Conservation (phyloP, 2,797 vertebrate species). For the Cynopterus sphinx region DNA sequence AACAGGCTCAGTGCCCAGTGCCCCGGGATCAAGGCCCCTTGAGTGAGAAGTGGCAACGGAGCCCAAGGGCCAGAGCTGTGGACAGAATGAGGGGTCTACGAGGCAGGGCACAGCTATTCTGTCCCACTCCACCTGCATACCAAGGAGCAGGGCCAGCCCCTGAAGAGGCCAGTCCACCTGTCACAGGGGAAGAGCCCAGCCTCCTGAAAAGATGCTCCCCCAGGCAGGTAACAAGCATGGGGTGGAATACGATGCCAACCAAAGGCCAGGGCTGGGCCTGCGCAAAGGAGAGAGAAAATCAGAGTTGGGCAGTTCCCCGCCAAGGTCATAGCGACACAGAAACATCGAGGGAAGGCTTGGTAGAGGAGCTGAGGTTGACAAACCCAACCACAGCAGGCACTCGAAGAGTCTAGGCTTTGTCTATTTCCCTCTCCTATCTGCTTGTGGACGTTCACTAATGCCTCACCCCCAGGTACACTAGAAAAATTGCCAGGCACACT, state of each 20-base stretch:
- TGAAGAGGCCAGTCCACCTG: rapidly evolving
- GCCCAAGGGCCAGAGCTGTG: neutral
- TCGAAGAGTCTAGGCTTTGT: neutral
- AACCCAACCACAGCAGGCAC: neutral
- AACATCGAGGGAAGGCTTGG: neutral
- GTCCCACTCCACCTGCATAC: rapidly evolving
- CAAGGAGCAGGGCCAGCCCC: neutral
- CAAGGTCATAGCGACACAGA: neutral
- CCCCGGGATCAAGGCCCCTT: too few species aligned
- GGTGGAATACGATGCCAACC: neutral
- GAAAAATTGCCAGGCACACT: neutral
- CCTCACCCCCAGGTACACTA: neutral
- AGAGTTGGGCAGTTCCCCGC: too few species aligned
- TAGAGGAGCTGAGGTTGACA: neutral
- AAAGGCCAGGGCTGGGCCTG: neutral
- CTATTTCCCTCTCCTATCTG: neutral
- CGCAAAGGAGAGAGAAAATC: too few species aligned
- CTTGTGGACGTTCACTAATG: neutral
- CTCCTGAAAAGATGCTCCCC: neutral
- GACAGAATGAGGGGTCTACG: neutral
- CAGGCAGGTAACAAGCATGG: neutral
- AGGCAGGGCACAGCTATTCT: too few species aligned
- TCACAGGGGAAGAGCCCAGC: neutral
- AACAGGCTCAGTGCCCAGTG: rapidly evolving
- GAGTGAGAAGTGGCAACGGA: neutral